Base-by-base conservation (phyloP, 2,888 invertebrate species). In the Metopia argyrocephala region DNA sequence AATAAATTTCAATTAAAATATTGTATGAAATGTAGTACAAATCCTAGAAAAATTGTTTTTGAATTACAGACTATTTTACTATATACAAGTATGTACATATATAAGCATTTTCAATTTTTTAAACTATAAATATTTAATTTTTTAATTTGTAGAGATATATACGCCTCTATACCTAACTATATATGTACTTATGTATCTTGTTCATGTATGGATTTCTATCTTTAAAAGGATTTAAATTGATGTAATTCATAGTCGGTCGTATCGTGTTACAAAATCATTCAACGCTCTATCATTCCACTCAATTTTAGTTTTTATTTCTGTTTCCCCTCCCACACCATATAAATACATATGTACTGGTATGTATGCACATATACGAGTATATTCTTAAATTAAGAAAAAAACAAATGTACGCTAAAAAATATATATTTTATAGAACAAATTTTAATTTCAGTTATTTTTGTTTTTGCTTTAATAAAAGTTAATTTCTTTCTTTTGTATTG, bases 221-320 rank as follows among this genome's bases (percentile, higher is more conserved):
- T 66, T 82, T 83, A 83, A 82, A 74, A 73, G 82, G 83, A 83
- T 82, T 82, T 82, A 83, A 78, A 64, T 78, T 56, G 73, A 82
- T 82, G 62, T 71, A 66, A 57, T 73, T 57, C 18, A 69, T 57
- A 68, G 64, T 59, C 38, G 61, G 45, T 62, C 56, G 56, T 73
- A 48, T 64, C 46, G 48, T 21, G 15, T 76, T 76, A 59, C 70
- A 70, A 57, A 65, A 45, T 21, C 38, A 59, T 66, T 31, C 38
- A 20, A 5, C 20, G n/a, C 57, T 31, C 20, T 18, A 57, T 15
- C 31, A 27, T 56, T 23, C 27, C 27, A 27, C 27, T 25, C 27
- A 27, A n/a, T n/a, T n/a, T n/a, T n/a, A n/a, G n/a, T 15, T 27
- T 27, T 6, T 5, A 56, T 7, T 12, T 5, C 9, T 21, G 3